These are phyloP conservation scores for Aegithalos caudatus DNA, from an alignment of 2,113 vertebrate species.

Conservation along the genomic window DNA sequence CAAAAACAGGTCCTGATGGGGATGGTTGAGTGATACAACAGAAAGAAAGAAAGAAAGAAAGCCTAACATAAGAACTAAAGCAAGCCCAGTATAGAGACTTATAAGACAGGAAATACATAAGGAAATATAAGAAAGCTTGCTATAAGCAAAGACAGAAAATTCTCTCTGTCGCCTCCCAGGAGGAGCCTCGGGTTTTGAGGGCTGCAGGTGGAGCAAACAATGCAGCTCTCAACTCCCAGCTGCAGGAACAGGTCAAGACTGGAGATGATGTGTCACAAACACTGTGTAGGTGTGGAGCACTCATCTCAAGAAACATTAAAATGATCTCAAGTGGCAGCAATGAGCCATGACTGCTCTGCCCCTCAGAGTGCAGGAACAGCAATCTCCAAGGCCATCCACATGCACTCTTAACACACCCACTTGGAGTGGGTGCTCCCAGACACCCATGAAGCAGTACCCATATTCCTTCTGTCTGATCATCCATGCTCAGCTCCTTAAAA, in stretches of 20 bases:
- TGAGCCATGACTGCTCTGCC: background rate
- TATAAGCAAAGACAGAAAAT: background rate
- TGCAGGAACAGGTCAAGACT: background rate
- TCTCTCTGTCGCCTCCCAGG: background rate
- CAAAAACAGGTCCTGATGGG: background rate
- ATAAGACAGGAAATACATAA: background rate
- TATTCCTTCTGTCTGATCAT: background rate
- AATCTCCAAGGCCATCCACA: accelerated
- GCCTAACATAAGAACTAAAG: background rate
- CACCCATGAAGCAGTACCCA: background rate
- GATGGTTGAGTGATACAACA: background rate
- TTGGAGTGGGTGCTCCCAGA: background rate
- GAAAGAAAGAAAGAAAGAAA: background rate
- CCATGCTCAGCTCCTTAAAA: background rate
- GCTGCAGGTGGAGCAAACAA: background rate
- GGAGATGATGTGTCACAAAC: background rate
- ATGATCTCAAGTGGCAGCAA: background rate
- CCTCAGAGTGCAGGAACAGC: background rate
- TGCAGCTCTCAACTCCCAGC: background rate
- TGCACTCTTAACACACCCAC: background rate
- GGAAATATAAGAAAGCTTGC: background rate
- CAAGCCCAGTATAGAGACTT: background rate
- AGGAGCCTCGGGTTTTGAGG: background rate
- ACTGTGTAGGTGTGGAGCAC: background rate
- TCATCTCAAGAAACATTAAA: background rate